These are phyloP conservation scores for Camponotus pennsylvanicus DNA, from an alignment of 1,140 invertebrate genomes.

Conservation along the genomic window DNA sequence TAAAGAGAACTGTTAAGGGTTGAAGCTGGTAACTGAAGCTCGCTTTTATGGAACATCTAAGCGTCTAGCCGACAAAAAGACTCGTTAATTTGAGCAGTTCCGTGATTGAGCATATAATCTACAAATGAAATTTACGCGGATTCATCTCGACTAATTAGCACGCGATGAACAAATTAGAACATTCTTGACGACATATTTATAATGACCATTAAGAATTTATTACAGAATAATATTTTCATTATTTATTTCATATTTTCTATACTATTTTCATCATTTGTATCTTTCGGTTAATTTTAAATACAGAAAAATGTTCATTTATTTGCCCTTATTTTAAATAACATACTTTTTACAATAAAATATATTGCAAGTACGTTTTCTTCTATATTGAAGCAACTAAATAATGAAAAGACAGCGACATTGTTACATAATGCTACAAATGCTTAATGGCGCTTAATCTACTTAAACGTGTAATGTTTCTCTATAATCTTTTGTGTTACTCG, in stretches of 20 bases:
- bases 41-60: neutral
- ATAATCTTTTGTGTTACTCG: neutral
- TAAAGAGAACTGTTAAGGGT: conserved; percentile 36
- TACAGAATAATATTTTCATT: neutral
- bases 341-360: neutral
- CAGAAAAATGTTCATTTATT: neutral
- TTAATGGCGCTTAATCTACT: neutral
- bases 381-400: neutral
- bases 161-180: neutral
- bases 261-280: neutral
- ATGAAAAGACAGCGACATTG: neutral
- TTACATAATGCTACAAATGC: neutral
- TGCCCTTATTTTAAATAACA: neutral
- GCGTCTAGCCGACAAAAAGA: conserved; percentile 31
- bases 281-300: neutral
- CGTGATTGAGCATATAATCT: conserved; percentile 9
- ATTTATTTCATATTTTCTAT: too few species aligned
- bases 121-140: neutral
- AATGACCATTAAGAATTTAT: neutral
- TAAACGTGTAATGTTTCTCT: neutral
- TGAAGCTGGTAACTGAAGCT: conserved; percentile 37
- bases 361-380: neutral
- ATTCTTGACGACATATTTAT: neutral
- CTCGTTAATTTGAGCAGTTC: conserved; percentile 27
- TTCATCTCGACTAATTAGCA: neutral